A percentile compares a stretch with the other conserved stretches of the same genome.
Conservation (phyloP, 2,113 vertebrate species). For the Myiopsitta monachus region DNA sequence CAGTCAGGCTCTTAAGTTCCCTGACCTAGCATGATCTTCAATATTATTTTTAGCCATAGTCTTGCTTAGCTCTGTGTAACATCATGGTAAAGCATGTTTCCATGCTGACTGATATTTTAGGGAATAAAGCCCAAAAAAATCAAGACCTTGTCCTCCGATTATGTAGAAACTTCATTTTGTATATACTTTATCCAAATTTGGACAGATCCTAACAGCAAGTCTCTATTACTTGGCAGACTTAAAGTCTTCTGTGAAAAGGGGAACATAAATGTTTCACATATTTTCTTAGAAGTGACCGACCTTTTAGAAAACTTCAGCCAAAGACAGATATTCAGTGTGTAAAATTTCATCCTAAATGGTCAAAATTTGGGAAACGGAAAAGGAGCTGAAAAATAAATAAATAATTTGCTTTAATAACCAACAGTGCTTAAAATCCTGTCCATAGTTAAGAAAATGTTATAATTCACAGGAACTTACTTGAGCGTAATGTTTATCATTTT, state of each 20-base stretch:
- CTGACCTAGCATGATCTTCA: not conserved
- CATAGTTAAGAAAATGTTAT: not conserved
- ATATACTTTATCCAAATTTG: not conserved
- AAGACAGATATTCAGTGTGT: not conserved
- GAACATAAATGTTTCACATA: not conserved
- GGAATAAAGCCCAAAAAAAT: not conserved
- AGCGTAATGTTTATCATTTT: not conserved
- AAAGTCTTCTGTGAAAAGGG: not conserved
- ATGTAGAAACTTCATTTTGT: not conserved
- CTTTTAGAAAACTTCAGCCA: not conserved
- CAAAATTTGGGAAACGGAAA: not conserved
- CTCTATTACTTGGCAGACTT: not conserved
- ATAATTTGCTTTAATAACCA: not conserved
- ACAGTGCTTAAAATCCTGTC: not conserved
- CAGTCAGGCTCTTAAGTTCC: not conserved
- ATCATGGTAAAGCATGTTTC: not conserved
- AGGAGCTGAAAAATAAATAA: not conserved
- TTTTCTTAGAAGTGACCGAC: not conserved
- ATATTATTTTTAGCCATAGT: not conserved
- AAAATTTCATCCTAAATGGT: not conserved
- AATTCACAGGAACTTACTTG: not conserved
- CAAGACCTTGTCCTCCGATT: not conserved
- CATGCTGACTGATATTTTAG: not conserved
- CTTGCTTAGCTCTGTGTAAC: not conserved
- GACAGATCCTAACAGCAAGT: not conserved